A percentile compares a stretch with the other conserved stretches of the same genome.
Evolutionary conservation across 2,797 vertebrate species (phyloP).

Genomic region (Vespertilio murinus): DNA sequence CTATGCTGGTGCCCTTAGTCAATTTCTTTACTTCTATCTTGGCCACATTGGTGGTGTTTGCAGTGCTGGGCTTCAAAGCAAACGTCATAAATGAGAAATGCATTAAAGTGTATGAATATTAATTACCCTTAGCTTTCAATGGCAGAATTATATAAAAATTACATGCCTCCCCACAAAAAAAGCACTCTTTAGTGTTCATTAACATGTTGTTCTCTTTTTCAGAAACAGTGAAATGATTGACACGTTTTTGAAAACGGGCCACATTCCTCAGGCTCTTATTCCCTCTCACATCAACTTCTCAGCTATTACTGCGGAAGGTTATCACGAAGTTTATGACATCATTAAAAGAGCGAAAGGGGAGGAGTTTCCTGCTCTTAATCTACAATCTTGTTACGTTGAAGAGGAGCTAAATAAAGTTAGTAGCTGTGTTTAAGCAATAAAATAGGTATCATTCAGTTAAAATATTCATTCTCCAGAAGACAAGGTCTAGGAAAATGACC

Average conservation of each 20-base stretch:
- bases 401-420: constrained; percentile 95
- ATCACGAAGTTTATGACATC: constrained; percentile 90
- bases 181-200: not conserved
- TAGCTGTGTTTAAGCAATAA: not conserved
- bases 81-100: constrained; percentile 95
- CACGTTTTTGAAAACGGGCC: constrained; percentile 87
- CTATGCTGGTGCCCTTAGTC: constrained; percentile 96
- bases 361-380: constrained; percentile 86
- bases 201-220: constrained; percentile 77
- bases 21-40: constrained; percentile 98
- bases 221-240: constrained; percentile 92
- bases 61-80: constrained; percentile 98
- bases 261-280: constrained; percentile 88
- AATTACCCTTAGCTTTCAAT: constrained; percentile 70
- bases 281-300: constrained; percentile 94
- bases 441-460: not conserved
- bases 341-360: constrained; percentile 88
- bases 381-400: constrained; percentile 92
- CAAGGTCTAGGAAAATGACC: not conserved
- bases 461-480: not conserved
- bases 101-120: constrained; percentile 86
- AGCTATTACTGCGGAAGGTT: constrained; percentile 89
- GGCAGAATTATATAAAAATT: constrained; percentile 53
- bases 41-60: constrained; percentile 98
- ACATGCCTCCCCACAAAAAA: not conserved